These are phyloP conservation scores for Apodemus agrarius DNA, from an alignment of 2,797 vertebrate genomes.

Conservation along the genomic window DNA sequence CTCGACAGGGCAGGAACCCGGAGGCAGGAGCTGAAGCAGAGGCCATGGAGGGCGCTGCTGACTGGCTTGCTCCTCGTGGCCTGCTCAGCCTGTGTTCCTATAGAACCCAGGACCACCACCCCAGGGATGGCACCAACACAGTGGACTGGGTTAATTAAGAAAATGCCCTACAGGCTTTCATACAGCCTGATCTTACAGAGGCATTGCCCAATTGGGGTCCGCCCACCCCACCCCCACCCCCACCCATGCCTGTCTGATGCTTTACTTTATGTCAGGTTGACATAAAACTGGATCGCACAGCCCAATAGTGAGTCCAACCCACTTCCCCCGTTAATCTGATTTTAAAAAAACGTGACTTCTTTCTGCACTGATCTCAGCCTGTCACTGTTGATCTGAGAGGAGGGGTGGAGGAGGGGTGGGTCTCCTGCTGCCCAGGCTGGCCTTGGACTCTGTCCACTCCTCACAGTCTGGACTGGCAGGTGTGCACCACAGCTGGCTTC, in stretches of 20 bases:
- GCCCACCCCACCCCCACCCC: no score
- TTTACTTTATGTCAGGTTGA: neutral
- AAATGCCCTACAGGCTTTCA: neutral
- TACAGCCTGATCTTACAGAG: no score
- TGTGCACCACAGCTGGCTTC: neutral
- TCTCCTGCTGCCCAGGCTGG: neutral
- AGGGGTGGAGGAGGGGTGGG: neutral
- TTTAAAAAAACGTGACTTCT: neutral
- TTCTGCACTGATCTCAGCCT: neutral
- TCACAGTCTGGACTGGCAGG: neutral
- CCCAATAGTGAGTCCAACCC: neutral
- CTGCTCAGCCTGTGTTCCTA: neutral
- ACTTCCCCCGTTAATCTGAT: neutral
- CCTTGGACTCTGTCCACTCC: neutral
- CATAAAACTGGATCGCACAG: neutral
- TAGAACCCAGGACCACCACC: neutral
- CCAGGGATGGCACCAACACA: neutral
- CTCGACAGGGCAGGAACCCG: neutral
- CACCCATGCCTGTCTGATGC: neutral
- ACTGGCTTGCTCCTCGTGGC: neutral
- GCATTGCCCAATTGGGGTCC: neutral
- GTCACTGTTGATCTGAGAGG: neutral
- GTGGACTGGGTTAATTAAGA: no score
- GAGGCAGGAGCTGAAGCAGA: neutral
- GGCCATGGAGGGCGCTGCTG: neutral